Conservation (phyloP, 2,113 vertebrate species). For the Benitochromis conjunctus region DNA sequence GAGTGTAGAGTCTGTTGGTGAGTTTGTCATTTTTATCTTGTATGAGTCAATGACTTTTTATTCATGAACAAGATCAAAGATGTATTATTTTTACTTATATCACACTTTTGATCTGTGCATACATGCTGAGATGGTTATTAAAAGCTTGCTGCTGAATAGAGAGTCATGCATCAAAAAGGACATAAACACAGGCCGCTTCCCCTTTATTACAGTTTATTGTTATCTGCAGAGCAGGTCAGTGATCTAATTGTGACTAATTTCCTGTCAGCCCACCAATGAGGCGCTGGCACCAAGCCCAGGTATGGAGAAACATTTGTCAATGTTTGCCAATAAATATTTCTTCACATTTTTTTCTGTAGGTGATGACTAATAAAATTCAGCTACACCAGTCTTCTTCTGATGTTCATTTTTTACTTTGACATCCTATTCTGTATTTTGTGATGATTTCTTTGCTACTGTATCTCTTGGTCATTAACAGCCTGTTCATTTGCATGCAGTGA, state of each 20-base stretch:
- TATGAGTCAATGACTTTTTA: background rate
- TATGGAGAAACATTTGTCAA: background rate
- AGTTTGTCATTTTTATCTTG: background rate
- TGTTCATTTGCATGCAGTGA: conserved; percentile 14
- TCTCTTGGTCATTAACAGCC: conserved; percentile 1
- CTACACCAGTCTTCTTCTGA: background rate
- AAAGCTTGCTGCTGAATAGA: background rate
- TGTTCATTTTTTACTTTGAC: background rate
- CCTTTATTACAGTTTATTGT: background rate
- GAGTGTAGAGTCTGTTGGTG: background rate
- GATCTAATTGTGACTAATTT: conserved; percentile 60
- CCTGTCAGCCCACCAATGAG: conserved; percentile 39
- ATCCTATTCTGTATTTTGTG: background rate
- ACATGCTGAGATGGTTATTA: background rate
- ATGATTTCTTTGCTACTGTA: background rate
- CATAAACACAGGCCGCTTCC: background rate
- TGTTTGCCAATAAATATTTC: background rate
- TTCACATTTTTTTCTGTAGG: background rate
- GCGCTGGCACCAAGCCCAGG: conserved; percentile 23
- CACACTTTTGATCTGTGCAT: background rate
- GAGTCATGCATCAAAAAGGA: background rate
- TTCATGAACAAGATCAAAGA: background rate
- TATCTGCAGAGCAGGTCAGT: conserved; percentile 9
- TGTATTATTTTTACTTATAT: background rate
- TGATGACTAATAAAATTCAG: background rate